Evolutionary conservation across 1,140 invertebrate genomes (phyloP).

Genomic region (Drosophila cardini): DNA sequence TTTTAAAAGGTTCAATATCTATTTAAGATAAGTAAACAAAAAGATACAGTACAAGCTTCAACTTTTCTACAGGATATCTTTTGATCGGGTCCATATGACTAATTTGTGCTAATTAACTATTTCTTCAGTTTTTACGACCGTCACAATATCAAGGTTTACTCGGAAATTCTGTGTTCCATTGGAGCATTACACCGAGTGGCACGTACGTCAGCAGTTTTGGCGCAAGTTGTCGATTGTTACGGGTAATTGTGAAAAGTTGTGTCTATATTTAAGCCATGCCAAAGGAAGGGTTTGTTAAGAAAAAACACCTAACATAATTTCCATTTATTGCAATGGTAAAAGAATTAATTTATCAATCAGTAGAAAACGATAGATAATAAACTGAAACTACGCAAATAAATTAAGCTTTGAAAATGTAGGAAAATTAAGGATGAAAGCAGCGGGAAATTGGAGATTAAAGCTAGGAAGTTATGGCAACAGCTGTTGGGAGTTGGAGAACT

Average conservation of each 20-base stretch:
- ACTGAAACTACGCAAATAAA: background rate
- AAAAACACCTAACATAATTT: slow-evolving; percentile 7
- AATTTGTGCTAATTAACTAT: no score
- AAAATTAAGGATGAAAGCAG: background rate
- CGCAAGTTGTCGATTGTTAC: slow-evolving; percentile 8
- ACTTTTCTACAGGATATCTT: background rate
- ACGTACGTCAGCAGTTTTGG: slow-evolving; percentile 56
- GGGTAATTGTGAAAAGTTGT: slow-evolving; percentile 1
- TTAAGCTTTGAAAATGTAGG: background rate
- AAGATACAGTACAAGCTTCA: no score
- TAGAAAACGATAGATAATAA: slow-evolving; percentile 1
- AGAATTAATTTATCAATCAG: slow-evolving; percentile 19
- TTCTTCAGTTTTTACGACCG: background rate
- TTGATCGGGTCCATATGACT: background rate
- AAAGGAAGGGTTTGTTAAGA: background rate
- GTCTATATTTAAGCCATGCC: background rate
- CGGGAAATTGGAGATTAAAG: background rate
- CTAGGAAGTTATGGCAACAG: background rate
- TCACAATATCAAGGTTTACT: background rate
- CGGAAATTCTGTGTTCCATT: slow-evolving; percentile 5
- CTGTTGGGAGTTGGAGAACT: slow-evolving; percentile 23
- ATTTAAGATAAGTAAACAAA: no score
- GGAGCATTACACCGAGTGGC: slow-evolving; percentile 44
- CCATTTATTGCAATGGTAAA: slow-evolving; percentile 11
- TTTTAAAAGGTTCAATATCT: no score